Evolutionary conservation across 2,113 vertebrate genomes (phyloP).

Genomic region (Neomonachus schauinslandi): DNA sequence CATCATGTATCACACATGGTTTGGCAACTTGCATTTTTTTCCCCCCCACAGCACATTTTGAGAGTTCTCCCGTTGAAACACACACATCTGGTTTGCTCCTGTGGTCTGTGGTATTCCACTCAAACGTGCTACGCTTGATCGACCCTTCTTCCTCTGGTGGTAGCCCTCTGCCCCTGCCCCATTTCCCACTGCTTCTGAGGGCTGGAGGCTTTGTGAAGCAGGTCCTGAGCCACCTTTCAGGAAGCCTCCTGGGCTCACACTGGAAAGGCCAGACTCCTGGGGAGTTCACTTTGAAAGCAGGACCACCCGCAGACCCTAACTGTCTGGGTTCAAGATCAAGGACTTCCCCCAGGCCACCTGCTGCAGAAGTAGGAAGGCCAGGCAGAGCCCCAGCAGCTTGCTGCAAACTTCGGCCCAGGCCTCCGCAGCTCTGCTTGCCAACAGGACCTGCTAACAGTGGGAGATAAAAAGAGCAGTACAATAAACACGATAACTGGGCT

Average conservation of each 20-base stretch:
- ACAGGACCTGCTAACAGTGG: background rate
- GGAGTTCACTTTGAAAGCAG: constrained; percentile 70
- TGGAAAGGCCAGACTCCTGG: background rate
- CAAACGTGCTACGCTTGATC: accelerated
- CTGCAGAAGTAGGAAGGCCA: constrained; percentile 38
- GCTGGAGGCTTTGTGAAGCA: background rate
- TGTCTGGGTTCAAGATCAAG: constrained; percentile 73
- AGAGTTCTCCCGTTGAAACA: background rate
- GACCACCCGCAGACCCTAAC: constrained; percentile 1
- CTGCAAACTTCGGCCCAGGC: background rate
- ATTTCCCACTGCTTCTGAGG: background rate
- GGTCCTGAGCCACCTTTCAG: background rate
- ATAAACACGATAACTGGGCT: constrained; percentile 3
- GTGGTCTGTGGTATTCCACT: background rate
- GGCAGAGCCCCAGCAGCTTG: background rate
- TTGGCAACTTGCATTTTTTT: background rate
- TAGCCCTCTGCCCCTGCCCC: background rate
- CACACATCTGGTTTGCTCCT: background rate
- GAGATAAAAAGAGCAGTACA: constrained; percentile 69
- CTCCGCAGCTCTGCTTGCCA: background rate
- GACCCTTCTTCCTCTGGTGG: background rate
- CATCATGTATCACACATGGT: too few species aligned
- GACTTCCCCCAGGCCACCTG: constrained; percentile 47
- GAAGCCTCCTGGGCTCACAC: constrained; percentile 7
- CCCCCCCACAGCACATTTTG: background rate